Conservation (phyloP, 2,113 vertebrate genomes). For the Petrocephalus zakoni region DNA sequence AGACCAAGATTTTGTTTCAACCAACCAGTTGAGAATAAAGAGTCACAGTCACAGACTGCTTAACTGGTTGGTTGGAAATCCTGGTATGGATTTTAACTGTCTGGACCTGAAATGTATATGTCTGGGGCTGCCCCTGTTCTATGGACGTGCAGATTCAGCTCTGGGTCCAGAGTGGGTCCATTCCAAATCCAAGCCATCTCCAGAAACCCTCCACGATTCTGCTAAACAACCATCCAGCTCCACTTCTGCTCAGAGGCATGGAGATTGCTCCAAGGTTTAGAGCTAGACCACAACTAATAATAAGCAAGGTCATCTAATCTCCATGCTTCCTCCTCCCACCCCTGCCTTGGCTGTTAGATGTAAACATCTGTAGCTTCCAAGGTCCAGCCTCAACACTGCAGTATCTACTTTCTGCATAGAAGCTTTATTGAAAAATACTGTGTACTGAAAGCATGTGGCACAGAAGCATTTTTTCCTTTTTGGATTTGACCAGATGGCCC, state of each 20-base stretch:
- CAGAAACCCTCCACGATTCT: neutral
- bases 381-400: neutral
- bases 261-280: neutral
- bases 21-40: too few relatives aligned
- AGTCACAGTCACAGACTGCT: too few relatives aligned
- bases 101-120: too few relatives aligned
- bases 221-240: neutral
- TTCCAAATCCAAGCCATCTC: neutral
- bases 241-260: neutral
- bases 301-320: conserved; percentile 22
- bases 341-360: neutral
- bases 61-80: too few relatives aligned
- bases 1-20: too few relatives aligned
- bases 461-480: neutral
- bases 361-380: neutral
- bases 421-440: neutral
- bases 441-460: neutral
- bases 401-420: neutral
- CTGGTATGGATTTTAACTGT: too few relatives aligned
- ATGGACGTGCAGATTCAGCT: neutral
- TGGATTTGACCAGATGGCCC: neutral
- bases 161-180: neutral
- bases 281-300: neutral
- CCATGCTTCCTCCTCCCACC: neutral
- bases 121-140: neutral